Percentiles rank a stretch among this genome's conserved stretches.
Conservation (phyloP, 2,888 invertebrate species). For the Hyles lineata region DNA sequence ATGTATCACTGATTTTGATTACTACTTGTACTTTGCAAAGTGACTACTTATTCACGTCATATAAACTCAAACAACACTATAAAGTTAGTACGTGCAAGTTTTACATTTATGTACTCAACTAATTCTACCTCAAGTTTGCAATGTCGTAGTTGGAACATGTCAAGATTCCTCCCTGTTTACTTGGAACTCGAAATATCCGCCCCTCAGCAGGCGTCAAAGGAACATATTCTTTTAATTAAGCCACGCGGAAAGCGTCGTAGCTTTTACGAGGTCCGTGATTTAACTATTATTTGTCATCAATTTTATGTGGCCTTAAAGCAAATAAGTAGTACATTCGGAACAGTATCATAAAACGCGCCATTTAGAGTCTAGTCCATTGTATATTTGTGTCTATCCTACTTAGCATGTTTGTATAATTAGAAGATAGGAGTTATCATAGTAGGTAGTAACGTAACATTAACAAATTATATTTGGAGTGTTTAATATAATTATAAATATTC, state of each 20-base stretch:
- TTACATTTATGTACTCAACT: background rate
- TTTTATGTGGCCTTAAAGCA: constrained; percentile 80
- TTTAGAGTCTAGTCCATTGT: constrained; percentile 43
- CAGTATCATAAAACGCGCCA: constrained; percentile 58
- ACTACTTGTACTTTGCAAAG: background rate
- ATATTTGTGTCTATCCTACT: constrained; percentile 27
- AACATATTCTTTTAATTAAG: constrained; percentile 84
- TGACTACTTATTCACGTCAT: background rate
- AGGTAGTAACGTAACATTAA: no score
- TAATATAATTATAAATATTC: no score
- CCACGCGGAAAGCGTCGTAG: constrained; percentile 79
- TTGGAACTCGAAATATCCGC: constrained; percentile 41
- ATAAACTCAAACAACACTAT: background rate
- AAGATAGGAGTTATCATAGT: background rate
- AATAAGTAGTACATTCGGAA: constrained; percentile 62
- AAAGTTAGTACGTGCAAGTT: constrained; percentile 17
- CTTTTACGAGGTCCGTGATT: constrained; percentile 81
- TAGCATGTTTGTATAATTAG: constrained; percentile 21
- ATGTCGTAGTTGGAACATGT: background rate
- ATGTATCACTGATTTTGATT: background rate
- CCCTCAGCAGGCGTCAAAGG: constrained; percentile 61
- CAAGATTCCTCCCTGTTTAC: constrained; percentile 37
- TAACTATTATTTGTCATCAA: constrained; percentile 85
- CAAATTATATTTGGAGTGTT: no score
- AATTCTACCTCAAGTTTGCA: background rate